These are phyloP conservation scores for Drosophila lini DNA, from an alignment of 1,140 invertebrate genomes.

Conservation along the genomic window DNA sequence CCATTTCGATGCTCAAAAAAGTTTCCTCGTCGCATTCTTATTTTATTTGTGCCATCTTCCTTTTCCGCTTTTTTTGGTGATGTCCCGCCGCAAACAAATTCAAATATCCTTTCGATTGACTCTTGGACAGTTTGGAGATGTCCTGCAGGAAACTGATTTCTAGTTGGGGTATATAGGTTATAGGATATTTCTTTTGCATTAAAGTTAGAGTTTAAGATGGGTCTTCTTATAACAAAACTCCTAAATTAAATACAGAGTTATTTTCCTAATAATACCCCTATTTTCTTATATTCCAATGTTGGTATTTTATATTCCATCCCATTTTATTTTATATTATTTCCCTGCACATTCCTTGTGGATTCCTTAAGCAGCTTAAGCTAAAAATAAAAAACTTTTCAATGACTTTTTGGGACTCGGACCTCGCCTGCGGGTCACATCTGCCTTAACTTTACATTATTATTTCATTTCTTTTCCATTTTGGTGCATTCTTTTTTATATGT, in stretches of 20 bases:
- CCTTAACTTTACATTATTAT: conserved; percentile 44
- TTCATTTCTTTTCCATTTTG: conserved; percentile 12
- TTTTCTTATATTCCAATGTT: neutral
- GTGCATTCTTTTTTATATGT: conserved; percentile 2
- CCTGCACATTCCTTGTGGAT: conserved; percentile 2
- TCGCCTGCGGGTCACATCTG: conserved; percentile 57
- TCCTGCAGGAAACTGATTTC: neutral
- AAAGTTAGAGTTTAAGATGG: no score
- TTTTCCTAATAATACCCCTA: neutral
- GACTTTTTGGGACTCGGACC: conserved; percentile 38
- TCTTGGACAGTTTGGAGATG: conserved; percentile 9
- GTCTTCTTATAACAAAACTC: no score
- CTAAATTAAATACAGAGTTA: neutral
- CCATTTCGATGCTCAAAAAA: conserved; percentile 49
- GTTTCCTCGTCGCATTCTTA: conserved; percentile 25
- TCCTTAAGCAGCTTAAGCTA: conserved; percentile 29
- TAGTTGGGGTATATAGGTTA: neutral
- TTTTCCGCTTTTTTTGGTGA: conserved; percentile 20
- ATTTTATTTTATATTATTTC: no score
- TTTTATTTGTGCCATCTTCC: conserved; percentile 24
- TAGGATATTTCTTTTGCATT: neutral
- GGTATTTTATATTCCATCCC: neutral
- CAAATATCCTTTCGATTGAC: conserved; percentile 47
- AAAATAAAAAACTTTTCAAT: conserved; percentile 54
- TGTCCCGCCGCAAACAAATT: conserved; percentile 30